Evolutionary conservation across 2,797 vertebrate genomes (phyloP).

Genomic region (Coregonus ussuriensis): DNA sequence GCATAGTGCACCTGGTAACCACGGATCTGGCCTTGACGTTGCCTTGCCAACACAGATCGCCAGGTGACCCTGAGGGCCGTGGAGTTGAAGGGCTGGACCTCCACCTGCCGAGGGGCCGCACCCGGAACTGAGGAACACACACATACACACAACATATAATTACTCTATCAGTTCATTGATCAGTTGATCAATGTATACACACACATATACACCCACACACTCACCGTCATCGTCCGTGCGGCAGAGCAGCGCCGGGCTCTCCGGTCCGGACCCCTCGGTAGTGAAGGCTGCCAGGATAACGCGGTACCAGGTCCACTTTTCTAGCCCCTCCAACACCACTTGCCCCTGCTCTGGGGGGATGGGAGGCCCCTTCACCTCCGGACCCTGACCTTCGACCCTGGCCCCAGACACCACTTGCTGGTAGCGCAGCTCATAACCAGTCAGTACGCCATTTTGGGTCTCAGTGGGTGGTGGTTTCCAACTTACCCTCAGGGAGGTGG

Average conservation of each 20-base stretch:
- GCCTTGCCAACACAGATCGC: conserved; percentile 85
- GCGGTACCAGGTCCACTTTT: conserved; percentile 93
- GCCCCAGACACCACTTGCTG: conserved; percentile 76
- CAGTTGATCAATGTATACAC: conserved; percentile 19
- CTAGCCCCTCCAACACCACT: conserved; percentile 83
- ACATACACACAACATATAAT: neutral
- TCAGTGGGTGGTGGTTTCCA: conserved; percentile 88
- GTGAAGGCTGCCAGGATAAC: conserved; percentile 85
- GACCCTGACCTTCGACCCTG: conserved; percentile 71
- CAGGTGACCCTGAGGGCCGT: conserved; percentile 88
- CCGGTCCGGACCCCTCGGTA: conserved; percentile 85
- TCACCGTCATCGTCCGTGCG: conserved; percentile 94
- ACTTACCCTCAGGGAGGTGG: conserved; percentile 94
- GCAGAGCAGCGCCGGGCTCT: conserved; percentile 83
- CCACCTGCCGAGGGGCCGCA: conserved; percentile 89
- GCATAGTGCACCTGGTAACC: conserved; percentile 95
- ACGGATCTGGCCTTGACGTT: conserved; percentile 90
- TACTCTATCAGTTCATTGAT: neutral
- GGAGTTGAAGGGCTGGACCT: conserved; percentile 87
- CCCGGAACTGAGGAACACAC: conserved; percentile 80
- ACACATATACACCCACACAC: conserved; percentile 28
- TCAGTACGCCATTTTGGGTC: conserved; percentile 86
- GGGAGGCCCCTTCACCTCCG: conserved; percentile 76
- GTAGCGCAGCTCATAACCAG: conserved; percentile 89
- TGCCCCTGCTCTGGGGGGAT: conserved; percentile 79